Percentiles rank a stretch among this genome's conserved stretches.
Conservation (phyloP, 2,113 vertebrate genomes). For the Oplegnathus fasciatus region DNA sequence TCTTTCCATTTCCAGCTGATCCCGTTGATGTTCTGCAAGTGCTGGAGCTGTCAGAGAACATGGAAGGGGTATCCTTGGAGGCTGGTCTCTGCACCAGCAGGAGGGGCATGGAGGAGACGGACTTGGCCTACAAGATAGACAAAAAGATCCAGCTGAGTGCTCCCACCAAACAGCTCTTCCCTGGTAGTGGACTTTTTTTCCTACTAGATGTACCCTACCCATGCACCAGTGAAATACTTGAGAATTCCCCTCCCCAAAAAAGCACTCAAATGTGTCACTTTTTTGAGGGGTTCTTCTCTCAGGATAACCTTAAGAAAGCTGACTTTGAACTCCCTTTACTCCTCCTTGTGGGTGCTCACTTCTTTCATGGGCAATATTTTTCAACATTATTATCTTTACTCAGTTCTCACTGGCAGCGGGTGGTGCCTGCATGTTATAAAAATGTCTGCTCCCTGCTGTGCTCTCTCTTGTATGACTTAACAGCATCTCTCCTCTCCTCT, state of each 20-base stretch:
- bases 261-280: slow-evolving; percentile 24
- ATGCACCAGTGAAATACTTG: background rate
- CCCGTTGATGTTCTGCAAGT: slow-evolving; percentile 86
- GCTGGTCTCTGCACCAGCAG: slow-evolving; percentile 88
- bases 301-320: slow-evolving; percentile 24
- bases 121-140: slow-evolving; percentile 88
- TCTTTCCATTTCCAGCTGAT: slow-evolving; percentile 74
- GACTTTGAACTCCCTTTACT: slow-evolving; percentile 41
- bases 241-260: slow-evolving; percentile 14
- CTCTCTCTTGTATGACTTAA: slow-evolving; percentile 44
- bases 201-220: no score
- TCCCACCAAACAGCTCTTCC: slow-evolving; percentile 89
- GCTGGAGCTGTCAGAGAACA: slow-evolving; percentile 85
- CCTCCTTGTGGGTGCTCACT: background rate
- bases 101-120: slow-evolving; percentile 79
- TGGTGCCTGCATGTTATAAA: slow-evolving; percentile 48
- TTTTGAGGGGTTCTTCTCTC: background rate
- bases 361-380: slow-evolving; percentile 51
- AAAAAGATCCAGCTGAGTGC: slow-evolving; percentile 86
- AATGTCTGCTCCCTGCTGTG: slow-evolving; percentile 46
- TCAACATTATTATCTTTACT: slow-evolving; percentile 63
- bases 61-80: slow-evolving; percentile 85
- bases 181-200: slow-evolving; percentile 81
- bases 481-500: slow-evolving; percentile 7
- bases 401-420: slow-evolving; percentile 42